Conservation (phyloP, 37 sponge, comb jelly and placozoan genomes). For the Geodia barretti region DNA sequence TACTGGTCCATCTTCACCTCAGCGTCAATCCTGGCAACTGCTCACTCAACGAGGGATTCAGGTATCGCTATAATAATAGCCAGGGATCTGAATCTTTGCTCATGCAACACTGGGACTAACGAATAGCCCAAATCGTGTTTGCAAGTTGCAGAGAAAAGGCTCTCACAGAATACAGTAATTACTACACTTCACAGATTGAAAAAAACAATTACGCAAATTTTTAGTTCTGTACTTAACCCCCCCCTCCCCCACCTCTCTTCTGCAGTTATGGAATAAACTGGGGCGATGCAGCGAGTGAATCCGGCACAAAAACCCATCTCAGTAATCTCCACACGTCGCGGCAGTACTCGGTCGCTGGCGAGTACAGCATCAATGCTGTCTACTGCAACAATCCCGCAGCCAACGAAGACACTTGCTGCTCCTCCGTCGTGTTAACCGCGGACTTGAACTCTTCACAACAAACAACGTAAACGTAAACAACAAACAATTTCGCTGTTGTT, state of each 20-base stretch:
- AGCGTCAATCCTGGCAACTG: slow-evolving; percentile 33
- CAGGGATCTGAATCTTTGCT: no score
- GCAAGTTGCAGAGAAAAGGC: no score
- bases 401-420: slow-evolving; percentile 29
- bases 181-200: no score
- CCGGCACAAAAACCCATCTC: slow-evolving; percentile 9
- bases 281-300: slow-evolving; percentile 41
- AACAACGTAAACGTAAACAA: background rate
- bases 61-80: slow-evolving; percentile 7
- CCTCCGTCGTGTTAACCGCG: slow-evolving; percentile 2
- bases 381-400: slow-evolving; percentile 47
- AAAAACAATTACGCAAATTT: no score
- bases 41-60: slow-evolving; percentile 43
- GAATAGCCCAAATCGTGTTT: no score
- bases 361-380: slow-evolving; percentile 10
- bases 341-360: slow-evolving; percentile 1
- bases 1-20: slow-evolving; percentile 3
- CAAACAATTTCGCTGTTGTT: background rate
- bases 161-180: no score
- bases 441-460: background rate
- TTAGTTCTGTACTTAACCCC: no score
- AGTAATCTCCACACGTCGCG: slow-evolving; percentile 2
- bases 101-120: no score
- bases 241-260: background rate
- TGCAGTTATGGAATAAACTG: slow-evolving; percentile 38